Evolutionary conservation across 2,113 vertebrate species (phyloP).

Genomic region (Daubentonia madagascariensis): DNA sequence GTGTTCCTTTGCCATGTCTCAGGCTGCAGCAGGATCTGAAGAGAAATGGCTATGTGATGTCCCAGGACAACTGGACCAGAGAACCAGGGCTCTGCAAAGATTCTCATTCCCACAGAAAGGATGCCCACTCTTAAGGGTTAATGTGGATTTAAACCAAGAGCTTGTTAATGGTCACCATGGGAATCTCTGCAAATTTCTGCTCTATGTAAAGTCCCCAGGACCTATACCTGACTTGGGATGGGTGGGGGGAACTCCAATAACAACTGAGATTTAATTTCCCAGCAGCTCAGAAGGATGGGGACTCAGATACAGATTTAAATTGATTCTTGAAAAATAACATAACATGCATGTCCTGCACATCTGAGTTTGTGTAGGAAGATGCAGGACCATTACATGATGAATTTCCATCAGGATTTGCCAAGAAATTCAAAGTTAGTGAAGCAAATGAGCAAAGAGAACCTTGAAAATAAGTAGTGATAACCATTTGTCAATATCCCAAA

Average conservation of each 20-base stretch:
- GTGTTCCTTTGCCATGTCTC: background rate
- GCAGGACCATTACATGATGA: background rate
- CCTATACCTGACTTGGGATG: background rate
- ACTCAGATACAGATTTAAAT: background rate
- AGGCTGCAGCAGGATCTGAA: background rate
- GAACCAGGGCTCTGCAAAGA: background rate
- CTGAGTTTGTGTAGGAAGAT: background rate
- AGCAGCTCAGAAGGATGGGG: background rate
- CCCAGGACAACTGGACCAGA: background rate
- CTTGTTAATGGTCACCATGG: background rate
- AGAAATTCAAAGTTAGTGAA: background rate
- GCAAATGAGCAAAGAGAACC: background rate
- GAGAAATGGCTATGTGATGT: background rate
- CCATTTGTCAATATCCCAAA: background rate
- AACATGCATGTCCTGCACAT: background rate
- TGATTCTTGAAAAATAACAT: background rate
- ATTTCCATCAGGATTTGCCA: background rate
- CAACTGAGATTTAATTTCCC: background rate
- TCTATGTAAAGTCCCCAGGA: background rate
- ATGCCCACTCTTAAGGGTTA: background rate
- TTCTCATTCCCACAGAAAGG: background rate
- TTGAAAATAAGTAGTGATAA: background rate
- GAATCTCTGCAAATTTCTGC: background rate
- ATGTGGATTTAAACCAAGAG: background rate
- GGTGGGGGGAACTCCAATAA: fast-evolving